These are phyloP conservation scores for Leptoteleia sp. DNA, from an alignment of 1,140 invertebrate species.

Conservation along the genomic window DNA sequence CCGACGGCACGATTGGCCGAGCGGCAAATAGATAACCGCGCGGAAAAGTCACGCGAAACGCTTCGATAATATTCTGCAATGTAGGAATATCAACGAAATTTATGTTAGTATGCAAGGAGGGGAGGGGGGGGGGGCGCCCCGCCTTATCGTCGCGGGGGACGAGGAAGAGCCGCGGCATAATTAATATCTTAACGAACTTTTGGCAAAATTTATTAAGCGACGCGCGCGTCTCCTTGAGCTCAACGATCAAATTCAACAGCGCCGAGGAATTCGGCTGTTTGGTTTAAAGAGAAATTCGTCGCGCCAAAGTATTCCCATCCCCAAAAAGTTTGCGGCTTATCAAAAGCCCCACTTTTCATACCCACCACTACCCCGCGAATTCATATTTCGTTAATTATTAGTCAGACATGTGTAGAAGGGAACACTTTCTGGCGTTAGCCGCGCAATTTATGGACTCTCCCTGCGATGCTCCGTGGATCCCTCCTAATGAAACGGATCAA, in stretches of 20 bases:
- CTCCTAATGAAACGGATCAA: too few relatives aligned
- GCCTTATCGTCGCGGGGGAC: slow-evolving; percentile 28
- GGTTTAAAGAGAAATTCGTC: slow-evolving; percentile 14
- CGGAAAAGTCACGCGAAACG: slow-evolving; percentile 75
- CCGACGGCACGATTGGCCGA: slow-evolving; percentile 67
- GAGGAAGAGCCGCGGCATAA: slow-evolving; percentile 19
- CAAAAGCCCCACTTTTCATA: slow-evolving; percentile 9
- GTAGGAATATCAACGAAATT: slow-evolving; percentile 58
- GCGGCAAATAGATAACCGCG: slow-evolving; percentile 70
- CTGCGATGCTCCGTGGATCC: too few relatives aligned
- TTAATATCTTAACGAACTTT: slow-evolving; percentile 62
- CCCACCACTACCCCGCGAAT: not conserved
- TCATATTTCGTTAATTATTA: slow-evolving; percentile 28
- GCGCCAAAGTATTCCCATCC: slow-evolving; percentile 15
- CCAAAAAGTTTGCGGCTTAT: slow-evolving; percentile 15
- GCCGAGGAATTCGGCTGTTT: slow-evolving; percentile 30
- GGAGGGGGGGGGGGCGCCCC: too few relatives aligned
- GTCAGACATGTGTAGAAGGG: not conserved
- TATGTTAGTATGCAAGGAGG: slow-evolving; percentile 43
- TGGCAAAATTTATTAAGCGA: slow-evolving; percentile 46
- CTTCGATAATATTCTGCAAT: slow-evolving; percentile 64
- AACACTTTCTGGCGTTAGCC: slow-evolving; percentile 3
- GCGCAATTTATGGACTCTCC: too few relatives aligned
- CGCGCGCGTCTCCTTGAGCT: slow-evolving; percentile 11
- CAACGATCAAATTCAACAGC: slow-evolving; percentile 23